Percentiles rank a stretch among this genome's conserved stretches.
Conservation (phyloP, 2,888 invertebrate species). For the Drosophila robusta region DNA sequence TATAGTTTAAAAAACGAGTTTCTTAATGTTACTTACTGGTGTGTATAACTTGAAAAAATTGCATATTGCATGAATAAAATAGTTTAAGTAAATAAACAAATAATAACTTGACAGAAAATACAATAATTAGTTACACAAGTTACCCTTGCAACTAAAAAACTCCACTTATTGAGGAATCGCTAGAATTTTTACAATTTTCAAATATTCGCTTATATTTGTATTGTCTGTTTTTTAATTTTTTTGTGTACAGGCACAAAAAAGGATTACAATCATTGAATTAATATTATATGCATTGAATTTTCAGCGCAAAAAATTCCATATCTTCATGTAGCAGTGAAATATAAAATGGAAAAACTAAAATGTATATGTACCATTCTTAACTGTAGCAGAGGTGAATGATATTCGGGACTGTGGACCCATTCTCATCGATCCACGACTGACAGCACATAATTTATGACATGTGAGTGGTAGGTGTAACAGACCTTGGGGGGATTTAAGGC, state of each 20-base stretch:
- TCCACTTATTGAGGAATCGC: not conserved
- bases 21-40: too few relatives aligned
- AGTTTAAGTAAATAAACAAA: too few relatives aligned
- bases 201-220: not conserved
- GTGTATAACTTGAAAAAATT: too few relatives aligned
- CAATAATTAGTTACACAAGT: too few relatives aligned
- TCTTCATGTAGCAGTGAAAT: conserved; percentile 40
- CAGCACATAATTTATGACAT: conserved; percentile 51
- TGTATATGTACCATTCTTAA: conserved; percentile 16
- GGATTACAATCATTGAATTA: not conserved
- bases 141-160: too few relatives aligned
- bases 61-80: too few relatives aligned
- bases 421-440: conserved; percentile 39
- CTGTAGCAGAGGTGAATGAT: conserved; percentile 21
- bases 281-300: conserved; percentile 38
- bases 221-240: too few relatives aligned
- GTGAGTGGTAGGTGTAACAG: conserved; percentile 28
- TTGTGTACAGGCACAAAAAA: too few relatives aligned
- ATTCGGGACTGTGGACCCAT: conserved; percentile 4
- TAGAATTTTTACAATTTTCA: not conserved
- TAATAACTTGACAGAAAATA: too few relatives aligned
- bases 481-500: conserved; percentile 1
- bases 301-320: conserved; percentile 20
- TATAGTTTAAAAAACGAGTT: too few relatives aligned
- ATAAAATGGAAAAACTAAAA: conserved; percentile 12